Conservation (phyloP, 1,140 invertebrate species). For the Neodiprion virginianus region DNA sequence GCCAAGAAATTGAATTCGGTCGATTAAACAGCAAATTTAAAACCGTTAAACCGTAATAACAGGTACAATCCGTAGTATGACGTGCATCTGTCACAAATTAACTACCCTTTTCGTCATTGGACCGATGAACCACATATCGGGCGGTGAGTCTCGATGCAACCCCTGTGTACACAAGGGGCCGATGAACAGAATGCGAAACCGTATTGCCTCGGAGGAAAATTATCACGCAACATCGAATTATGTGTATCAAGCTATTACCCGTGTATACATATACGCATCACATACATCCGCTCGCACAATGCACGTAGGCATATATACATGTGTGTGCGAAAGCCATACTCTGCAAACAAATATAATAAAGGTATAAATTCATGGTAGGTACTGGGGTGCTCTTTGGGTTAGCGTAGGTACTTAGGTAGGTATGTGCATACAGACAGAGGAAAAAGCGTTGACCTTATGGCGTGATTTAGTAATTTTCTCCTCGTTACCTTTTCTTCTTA, state of each 20-base stretch:
- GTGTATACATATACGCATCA: constrained; percentile 22
- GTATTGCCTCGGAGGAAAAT: constrained; percentile 44
- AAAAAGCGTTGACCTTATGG: background rate
- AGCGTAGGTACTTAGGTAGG: background rate
- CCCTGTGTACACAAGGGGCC: constrained; percentile 18
- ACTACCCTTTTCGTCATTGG: constrained; percentile 14
- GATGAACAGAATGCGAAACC: constrained; percentile 41
- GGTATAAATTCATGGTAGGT: background rate
- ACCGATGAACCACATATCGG: constrained; percentile 27
- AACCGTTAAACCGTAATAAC: no score
- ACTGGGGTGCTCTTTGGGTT: background rate
- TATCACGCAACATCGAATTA: constrained; percentile 43
- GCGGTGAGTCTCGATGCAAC: constrained; percentile 25
- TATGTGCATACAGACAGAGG: background rate
- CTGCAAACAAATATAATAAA: background rate
- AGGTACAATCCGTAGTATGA: no score
- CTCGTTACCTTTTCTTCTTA: no score
- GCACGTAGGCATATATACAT: no score
- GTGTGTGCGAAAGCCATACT: no score
- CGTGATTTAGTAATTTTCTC: no score
- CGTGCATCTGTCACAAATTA: background rate
- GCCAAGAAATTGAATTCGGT: no score
- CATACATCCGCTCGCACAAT: no score
- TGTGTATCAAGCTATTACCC: constrained; percentile 29
- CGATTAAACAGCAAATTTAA: no score